These are phyloP conservation scores for Acanthiza pusilla DNA, from an alignment of 2,797 vertebrate species.

Conservation along the genomic window DNA sequence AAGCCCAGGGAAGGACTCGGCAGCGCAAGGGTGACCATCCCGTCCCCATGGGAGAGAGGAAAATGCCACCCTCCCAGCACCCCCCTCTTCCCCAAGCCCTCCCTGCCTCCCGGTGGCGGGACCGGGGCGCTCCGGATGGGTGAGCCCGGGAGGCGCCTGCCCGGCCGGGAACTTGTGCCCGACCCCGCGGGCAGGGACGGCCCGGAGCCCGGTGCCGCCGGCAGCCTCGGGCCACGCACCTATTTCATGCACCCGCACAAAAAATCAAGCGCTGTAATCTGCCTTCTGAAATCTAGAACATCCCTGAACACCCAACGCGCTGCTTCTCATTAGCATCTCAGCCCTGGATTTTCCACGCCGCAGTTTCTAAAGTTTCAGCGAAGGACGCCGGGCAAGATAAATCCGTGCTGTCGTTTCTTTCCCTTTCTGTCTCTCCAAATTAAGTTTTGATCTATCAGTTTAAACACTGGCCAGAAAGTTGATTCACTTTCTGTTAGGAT, in stretches of 20 bases:
- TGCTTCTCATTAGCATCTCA: constrained; percentile 16
- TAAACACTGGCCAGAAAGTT: constrained; percentile 51
- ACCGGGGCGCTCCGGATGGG: background rate
- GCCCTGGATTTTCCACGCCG: background rate
- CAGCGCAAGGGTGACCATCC: background rate
- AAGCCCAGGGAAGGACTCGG: background rate
- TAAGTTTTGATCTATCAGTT: constrained; percentile 60
- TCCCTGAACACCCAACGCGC: background rate
- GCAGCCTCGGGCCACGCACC: background rate
- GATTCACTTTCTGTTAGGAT: constrained; percentile 50
- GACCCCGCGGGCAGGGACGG: background rate
- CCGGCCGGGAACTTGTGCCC: background rate
- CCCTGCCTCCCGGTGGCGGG: background rate
- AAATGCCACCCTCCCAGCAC: background rate
- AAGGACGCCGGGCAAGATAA: constrained; percentile 47
- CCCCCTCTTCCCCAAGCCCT: background rate
- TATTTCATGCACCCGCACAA: background rate
- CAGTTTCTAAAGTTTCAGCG: constrained; percentile 43
- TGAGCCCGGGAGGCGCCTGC: background rate
- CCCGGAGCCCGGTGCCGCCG: background rate
- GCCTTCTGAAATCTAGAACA: background rate
- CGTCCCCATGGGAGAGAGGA: background rate
- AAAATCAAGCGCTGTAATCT: background rate
- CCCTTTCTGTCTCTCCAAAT: constrained; percentile 56
- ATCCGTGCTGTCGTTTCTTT: constrained; percentile 45